A percentile compares a stretch with the other conserved stretches of the same genome.
phyloP scores from a whole-genome alignment of 2,888 invertebrate genomes.

The Theodoxus fluviatilis region DNA sequence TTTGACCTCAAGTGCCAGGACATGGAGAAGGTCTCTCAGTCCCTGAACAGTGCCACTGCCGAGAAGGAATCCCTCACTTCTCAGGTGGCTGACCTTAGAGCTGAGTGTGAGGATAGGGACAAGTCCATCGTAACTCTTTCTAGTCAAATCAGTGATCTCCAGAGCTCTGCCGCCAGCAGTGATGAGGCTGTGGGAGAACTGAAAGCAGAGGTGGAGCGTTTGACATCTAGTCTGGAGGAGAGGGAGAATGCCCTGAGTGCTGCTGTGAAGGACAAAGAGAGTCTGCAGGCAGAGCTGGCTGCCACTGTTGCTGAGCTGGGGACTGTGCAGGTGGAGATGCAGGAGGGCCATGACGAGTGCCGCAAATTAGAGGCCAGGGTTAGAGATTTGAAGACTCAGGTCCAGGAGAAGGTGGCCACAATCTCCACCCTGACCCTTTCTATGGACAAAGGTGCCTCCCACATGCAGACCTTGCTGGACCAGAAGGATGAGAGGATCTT shows the following conservation, averaged over 20 bases:
- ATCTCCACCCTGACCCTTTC: conserved; percentile 29
- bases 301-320: too few relatives aligned
- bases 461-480: conserved; percentile 26
- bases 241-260: conserved; percentile 15
- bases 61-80: conserved; percentile 19
- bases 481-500: conserved; percentile 30
- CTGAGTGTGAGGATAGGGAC: conserved; percentile 23
- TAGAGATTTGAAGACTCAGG: conserved; percentile 27
- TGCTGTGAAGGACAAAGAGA: too few relatives aligned
- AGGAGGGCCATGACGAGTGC: too few relatives aligned
- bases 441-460: conserved; percentile 27
- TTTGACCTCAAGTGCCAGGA: conserved; percentile 28
- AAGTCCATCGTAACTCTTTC: conserved; percentile 20
- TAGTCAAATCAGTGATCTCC: conserved; percentile 20
- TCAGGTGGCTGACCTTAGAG: conserved; percentile 6
- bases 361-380: too few relatives aligned
- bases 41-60: conserved; percentile 5
- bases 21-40: conserved; percentile 26
- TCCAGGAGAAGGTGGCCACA: conserved; percentile 30
- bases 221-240: conserved; percentile 4
- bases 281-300: too few relatives aligned
- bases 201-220: background rate
- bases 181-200: background rate
- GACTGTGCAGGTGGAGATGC: too few relatives aligned
- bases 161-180: background rate